Evolutionary conservation across 2,888 invertebrate species (phyloP), one percentile per base, ranked within the genome.

Genomic region (Eulithis prunata): DNA sequence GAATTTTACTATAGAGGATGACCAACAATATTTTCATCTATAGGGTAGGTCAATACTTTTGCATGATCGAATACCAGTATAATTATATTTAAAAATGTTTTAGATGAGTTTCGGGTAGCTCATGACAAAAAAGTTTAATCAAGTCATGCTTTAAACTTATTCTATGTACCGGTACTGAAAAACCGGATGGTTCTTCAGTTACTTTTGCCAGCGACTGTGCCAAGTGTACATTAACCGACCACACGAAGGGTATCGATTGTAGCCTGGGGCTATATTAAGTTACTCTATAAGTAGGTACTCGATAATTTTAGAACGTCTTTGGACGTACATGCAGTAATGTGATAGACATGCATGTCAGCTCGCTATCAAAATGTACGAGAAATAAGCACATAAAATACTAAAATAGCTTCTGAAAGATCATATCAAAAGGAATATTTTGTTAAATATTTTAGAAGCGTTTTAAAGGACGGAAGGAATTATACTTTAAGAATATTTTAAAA

Each of bases 241-340:
- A 66, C 66, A 58, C 69, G 64, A 64, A 73, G 71, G 75, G 72
- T 77, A 80, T 81, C 79, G 81, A 79, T 81, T 81, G 72, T 77
- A 73, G 79, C 86, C 78, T 73, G 75, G 66, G 78, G 87, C 85
- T 79, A 86, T 80, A 86, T 86, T 84, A 76, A 80, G 84, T 87
- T 86, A 82, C 84, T 76, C 78, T 78, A 77, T 80, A 83, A 84
- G 81, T 80, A 83, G 84, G 81, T 78, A 77, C 54, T 83, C 82
- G 82, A 86, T 88, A 86, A 85, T 84, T 87, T 85, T 81, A 82
- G 79, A 79, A 75, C 77, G 78, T 79, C 83, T 84, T 65, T 68
- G 68, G 72, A 73, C 62, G 70, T 70, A 57, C 61, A 66, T 69
- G 63, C 57, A 53, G 52, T 65, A 67, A 72, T 59, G 12, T 52